Evolutionary conservation across 2,797 vertebrate species (phyloP).

Genomic region (Tokudaia tokunoshimensis): DNA sequence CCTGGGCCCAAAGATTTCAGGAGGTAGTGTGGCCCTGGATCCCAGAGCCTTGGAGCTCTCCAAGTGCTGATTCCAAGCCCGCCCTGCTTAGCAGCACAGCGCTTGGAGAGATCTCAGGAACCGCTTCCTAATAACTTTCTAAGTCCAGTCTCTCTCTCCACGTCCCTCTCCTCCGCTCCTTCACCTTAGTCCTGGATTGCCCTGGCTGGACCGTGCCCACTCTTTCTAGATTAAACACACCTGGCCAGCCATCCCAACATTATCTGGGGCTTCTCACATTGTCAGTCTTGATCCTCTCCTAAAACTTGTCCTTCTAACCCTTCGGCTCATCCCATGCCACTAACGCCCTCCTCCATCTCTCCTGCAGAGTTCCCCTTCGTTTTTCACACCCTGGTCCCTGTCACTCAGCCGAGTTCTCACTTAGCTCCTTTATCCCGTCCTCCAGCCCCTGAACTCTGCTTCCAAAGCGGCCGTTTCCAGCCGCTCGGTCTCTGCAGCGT

Average conservation of each 20-base stretch:
- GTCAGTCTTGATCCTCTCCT: not conserved
- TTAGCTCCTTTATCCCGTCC: not conserved
- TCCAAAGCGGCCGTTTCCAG: not conserved
- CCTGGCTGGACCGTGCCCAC: not conserved
- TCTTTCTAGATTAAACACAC: not conserved
- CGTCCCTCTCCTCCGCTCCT: not conserved
- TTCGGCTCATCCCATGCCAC: not conserved
- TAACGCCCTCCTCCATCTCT: not conserved
- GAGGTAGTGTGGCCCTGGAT: not conserved
- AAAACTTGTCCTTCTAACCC: not conserved
- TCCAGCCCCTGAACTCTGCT: not conserved
- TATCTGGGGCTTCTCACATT: not conserved
- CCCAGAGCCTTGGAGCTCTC: not conserved
- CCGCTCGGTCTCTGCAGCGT: not conserved
- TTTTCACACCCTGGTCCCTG: not conserved
- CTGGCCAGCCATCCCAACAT: not conserved
- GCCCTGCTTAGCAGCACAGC: not conserved
- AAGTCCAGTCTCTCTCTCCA: not conserved
- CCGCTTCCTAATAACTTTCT: constrained; percentile 13
- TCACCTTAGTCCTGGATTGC: not conserved
- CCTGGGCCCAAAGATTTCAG: not conserved
- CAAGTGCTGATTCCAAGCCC: not conserved
- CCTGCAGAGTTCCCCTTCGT: not conserved
- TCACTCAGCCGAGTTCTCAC: constrained; percentile 43
- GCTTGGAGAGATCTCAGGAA: not conserved